Evolutionary conservation across 2,113 vertebrate species (phyloP).

Genomic region (Percopsis transmontana): DNA sequence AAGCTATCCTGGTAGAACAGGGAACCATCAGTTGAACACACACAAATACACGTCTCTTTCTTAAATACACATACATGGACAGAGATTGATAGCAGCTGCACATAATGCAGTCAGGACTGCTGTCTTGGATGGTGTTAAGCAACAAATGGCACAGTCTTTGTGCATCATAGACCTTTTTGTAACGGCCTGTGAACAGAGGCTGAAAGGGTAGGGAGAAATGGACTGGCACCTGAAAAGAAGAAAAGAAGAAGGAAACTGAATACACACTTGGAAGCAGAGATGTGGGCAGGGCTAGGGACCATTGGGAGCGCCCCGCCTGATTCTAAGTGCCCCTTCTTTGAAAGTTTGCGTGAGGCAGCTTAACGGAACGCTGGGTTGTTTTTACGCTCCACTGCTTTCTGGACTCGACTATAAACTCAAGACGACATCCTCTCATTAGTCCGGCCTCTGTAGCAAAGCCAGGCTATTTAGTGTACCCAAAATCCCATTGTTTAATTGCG

Average conservation of each 20-base stretch:
- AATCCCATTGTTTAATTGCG: conserved; percentile 78
- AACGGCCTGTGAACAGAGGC: not conserved
- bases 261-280: conserved; percentile 22
- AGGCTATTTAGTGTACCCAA: conserved; percentile 79
- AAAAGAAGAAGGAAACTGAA: conserved; percentile 1
- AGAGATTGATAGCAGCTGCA: too few species aligned
- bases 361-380: conserved; percentile 72
- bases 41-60: too few species aligned
- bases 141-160: too few species aligned
- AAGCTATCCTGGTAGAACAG: not conserved
- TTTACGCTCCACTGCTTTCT: conserved; percentile 72
- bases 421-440: conserved; percentile 83
- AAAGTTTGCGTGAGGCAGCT: conserved; percentile 79
- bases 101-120: too few species aligned
- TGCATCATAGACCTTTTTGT: too few species aligned
- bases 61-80: too few species aligned
- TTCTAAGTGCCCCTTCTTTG: conserved; percentile 60
- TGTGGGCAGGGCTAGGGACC: not conserved
- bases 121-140: too few species aligned
- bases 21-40: too few species aligned
- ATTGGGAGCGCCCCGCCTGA: conserved; percentile 33
- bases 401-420: conserved; percentile 77
- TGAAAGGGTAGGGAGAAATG: not conserved
- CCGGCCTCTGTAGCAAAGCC: conserved; percentile 74
- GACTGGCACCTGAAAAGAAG: not conserved